Evolutionary conservation across 2,888 invertebrate species (phyloP).

Genomic region (Habrosyne pyritoides): DNA sequence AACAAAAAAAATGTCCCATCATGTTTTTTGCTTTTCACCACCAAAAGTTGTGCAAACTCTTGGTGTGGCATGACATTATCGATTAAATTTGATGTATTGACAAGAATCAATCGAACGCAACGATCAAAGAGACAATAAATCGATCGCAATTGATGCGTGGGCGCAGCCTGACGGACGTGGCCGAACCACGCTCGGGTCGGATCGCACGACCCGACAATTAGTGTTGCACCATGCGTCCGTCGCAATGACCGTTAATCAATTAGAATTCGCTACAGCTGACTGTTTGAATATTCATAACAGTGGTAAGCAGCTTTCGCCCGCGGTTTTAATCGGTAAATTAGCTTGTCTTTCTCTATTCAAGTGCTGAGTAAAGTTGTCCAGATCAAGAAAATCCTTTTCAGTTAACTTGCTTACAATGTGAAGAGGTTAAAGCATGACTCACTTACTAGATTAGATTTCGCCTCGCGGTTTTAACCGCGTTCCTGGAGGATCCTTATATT

Average conservation of each 20-base stretch:
- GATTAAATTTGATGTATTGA: background rate
- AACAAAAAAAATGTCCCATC: no score
- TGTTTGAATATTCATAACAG: background rate
- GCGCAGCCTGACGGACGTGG: constrained; percentile 18
- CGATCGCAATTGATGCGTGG: constrained; percentile 33
- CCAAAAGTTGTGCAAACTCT: no score
- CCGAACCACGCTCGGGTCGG: constrained; percentile 19
- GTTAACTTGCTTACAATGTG: no score
- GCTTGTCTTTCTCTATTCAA: no score
- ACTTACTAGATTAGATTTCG: no score
- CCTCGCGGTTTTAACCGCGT: no score
- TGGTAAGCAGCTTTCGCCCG: background rate
- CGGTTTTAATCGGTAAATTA: background rate
- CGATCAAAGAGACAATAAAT: constrained; percentile 29
- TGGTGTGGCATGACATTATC: no score
- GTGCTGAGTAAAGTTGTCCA: no score
- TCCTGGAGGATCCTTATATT: no score
- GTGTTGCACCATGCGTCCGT: constrained; percentile 13
- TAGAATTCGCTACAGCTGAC: constrained; percentile 16
- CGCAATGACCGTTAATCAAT: constrained; percentile 23
- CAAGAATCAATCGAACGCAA: constrained; percentile 7
- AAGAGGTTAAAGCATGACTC: no score
- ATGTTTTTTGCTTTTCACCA: no score
- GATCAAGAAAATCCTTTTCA: no score
- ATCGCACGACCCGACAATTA: constrained; percentile 31